Conservation (phyloP, 1,140 invertebrate genomes). For the Mizuhopecten yessoensis region DNA sequence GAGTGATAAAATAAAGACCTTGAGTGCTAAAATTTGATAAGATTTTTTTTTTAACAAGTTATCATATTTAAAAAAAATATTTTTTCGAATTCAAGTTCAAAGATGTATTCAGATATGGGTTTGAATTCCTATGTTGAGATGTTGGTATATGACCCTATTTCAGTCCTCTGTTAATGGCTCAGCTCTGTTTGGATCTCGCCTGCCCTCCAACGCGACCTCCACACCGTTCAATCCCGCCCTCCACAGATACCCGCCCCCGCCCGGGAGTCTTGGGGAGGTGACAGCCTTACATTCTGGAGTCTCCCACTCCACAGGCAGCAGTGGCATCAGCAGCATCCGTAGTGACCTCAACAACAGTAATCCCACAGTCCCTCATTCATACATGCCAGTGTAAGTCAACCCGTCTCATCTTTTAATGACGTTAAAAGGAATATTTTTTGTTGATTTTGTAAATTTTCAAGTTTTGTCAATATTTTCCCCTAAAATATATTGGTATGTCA, state of each 20-base stretch:
- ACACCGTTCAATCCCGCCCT: conserved; percentile 70
- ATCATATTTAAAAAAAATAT: too few species aligned
- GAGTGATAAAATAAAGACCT: too few species aligned
- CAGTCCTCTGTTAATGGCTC: neutral
- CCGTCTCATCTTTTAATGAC: neutral
- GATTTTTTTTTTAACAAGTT: too few species aligned
- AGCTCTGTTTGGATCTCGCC: conserved; percentile 67
- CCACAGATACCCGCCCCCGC: conserved; percentile 42
- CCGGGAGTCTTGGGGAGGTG: conserved; percentile 42
- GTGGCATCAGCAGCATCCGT: conserved; percentile 80
- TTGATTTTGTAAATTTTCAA: too few species aligned
- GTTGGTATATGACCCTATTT: neutral
- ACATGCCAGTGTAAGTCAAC: conserved; percentile 62
- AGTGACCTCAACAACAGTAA: conserved; percentile 68
- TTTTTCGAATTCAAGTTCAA: too few species aligned
- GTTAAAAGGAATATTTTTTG: neutral
- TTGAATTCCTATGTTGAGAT: too few species aligned
- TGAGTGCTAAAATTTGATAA: too few species aligned
- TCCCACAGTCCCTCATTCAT: conserved; percentile 75
- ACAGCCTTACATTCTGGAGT: conserved; percentile 66
- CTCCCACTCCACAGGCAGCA: conserved; percentile 72
- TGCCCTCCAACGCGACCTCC: conserved; percentile 71
- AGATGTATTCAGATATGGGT: too few species aligned
- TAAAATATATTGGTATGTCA: too few species aligned
- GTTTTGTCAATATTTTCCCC: too few species aligned